phyloP scores from a whole-genome alignment of 2,797 vertebrate species.

The Typhlichthys subterraneus region DNA sequence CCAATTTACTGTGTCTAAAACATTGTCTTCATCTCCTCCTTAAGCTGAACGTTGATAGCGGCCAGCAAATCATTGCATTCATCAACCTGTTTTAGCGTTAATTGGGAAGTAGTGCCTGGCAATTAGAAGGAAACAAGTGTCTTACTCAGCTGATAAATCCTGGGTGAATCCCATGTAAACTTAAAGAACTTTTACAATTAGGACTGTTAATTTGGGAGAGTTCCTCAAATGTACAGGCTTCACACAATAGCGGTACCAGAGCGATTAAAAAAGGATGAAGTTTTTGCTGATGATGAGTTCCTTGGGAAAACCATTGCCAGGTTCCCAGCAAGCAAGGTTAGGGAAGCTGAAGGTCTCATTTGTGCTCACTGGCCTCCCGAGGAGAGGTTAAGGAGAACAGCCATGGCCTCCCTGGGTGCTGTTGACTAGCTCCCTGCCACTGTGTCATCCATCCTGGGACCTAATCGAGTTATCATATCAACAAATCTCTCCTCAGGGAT shows the following conservation, averaged over 20 bases:
- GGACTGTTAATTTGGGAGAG: conserved; percentile 63
- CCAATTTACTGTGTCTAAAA: conserved; percentile 63
- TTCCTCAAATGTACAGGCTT: conserved; percentile 38
- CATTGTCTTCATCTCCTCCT: conserved; percentile 58
- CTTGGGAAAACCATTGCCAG: conserved; percentile 42
- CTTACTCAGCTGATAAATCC: conserved; percentile 52
- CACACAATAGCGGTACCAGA: conserved; percentile 39
- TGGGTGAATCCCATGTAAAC: conserved; percentile 59
- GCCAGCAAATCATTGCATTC: conserved; percentile 54
- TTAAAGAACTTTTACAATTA: conserved; percentile 55
- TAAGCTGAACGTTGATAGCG: conserved; percentile 60
- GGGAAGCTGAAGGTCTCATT: conserved; percentile 58
- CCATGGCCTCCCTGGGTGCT: conserved; percentile 49
- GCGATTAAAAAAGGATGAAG: conserved; percentile 52
- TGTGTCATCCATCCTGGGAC: conserved; percentile 58
- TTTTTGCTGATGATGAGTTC: conserved; percentile 52
- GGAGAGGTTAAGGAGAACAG: conserved; percentile 62
- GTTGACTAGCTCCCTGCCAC: conserved; percentile 58
- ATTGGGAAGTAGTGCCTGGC: conserved; percentile 57
- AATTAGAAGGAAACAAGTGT: conserved; percentile 55
- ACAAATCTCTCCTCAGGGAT: conserved; percentile 78
- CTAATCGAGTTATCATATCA: conserved; percentile 92
- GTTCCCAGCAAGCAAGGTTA: conserved; percentile 46
- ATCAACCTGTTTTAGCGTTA: conserved; percentile 57
- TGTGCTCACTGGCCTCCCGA: conserved; percentile 60